phyloP scores from a whole-genome alignment of 1,140 invertebrate genomes.

The Macrobrachium rosenbergii region DNA sequence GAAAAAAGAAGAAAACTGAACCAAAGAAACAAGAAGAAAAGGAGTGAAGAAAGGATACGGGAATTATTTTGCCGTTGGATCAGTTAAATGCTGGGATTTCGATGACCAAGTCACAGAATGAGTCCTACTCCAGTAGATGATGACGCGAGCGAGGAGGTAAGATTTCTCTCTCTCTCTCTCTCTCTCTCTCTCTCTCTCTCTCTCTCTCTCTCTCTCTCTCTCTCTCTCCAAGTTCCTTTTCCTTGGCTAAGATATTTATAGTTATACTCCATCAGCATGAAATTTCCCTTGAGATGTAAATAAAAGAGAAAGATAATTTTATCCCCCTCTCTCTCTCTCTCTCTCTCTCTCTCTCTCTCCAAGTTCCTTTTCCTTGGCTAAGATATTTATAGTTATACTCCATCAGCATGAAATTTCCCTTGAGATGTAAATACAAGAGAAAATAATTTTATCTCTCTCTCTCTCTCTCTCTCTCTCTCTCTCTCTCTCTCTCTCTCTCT shows the following conservation, averaged over 20 bases:
- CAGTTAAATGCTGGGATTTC: too few species aligned
- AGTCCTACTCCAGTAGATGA: too few species aligned
- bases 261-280: neutral
- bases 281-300: neutral
- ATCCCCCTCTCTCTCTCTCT: neutral
- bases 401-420: neutral
- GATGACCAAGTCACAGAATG: too few species aligned
- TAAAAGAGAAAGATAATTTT: neutral
- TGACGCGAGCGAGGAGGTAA: too few species aligned
- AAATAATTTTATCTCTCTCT: constrained; percentile 5
- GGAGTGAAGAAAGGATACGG: too few species aligned
- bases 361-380: too few species aligned
- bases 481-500: constrained; percentile 20
- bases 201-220: constrained; percentile 20
- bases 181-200: constrained; percentile 20
- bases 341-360: constrained; percentile 30
- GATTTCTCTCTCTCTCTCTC: constrained; percentile 12
- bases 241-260: neutral
- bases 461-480: constrained; percentile 27
- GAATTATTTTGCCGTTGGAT: too few species aligned
- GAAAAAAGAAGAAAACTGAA: too few species aligned
- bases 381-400: too few species aligned
- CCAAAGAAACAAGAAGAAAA: too few species aligned
- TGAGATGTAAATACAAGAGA: neutral
- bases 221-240: neutral